Evolutionary conservation across 2,797 vertebrate genomes (phyloP), one percentile per base, ranked within the genome.

Genomic region (Chelidonichthys spinosus): DNA sequence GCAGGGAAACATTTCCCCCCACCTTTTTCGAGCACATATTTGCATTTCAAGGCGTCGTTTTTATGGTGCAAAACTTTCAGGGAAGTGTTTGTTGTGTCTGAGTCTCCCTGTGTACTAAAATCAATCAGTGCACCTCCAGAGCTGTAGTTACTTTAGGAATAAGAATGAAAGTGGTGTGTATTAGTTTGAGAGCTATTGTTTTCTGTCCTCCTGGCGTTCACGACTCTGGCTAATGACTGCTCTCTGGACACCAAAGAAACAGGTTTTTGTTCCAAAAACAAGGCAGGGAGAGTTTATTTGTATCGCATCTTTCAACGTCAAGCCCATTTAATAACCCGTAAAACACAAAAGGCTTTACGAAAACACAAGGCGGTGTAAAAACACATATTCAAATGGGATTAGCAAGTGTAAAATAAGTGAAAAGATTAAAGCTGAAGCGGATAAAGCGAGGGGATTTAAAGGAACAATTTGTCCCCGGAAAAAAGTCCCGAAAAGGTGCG

Each of bases 31-130:
- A 70, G 55, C 60, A 46, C 39, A 36, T 32, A 74, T 76, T 85
- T 83, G 50, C 74, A 85, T 85, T 82, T 80, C 74, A 87, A 85
- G 73, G 68, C 70, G 0, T 50, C 53, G 14, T 46, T 60, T 53
- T 58, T 39, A n/a, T 0, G 14, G 32, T 60, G 18, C 14, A 59
- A 50, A 67, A 62, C 39, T 11, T 72, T 55, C 18, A 55, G 52
- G 44, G 47, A 82, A 63, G 47, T 52, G 40, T 74, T 76, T 85
- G 67, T 69, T 60, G 72, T 64, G 62, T 63, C 53, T 63, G 60
- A 63, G 49, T 78, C 10, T 66, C 11, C 58, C 35, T 53, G 55
- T 44, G 46, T 74, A 42, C 15, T 43, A 63, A 56, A 85, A 81
- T 83, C 79, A 79, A 79, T 76, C 54, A 54, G 50, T 43, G 39